Evolutionary conservation across 2,797 vertebrate species (phyloP).

Genomic region (Micrastur ruficollis): DNA sequence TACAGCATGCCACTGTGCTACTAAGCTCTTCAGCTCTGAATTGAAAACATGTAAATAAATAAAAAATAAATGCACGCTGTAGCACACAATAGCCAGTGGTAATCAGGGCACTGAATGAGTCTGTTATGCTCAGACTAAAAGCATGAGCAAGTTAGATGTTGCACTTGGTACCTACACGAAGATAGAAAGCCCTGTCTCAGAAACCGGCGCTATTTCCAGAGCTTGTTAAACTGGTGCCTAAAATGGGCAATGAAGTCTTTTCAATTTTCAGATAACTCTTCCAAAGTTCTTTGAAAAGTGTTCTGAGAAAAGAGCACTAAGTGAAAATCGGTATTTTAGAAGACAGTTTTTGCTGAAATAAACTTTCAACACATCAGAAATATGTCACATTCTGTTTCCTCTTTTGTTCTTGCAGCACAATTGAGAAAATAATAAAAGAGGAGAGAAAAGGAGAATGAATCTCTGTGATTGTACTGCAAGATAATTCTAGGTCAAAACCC

Average conservation of each 20-base stretch:
- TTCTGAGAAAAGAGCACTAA: not conserved
- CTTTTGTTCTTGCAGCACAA: not conserved
- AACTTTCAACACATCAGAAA: not conserved
- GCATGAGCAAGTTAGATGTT: not conserved
- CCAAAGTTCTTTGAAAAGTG: not conserved
- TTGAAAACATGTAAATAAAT: not conserved
- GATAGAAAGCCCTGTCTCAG: not conserved
- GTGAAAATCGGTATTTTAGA: not conserved
- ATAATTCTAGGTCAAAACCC: not conserved
- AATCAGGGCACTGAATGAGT: not conserved
- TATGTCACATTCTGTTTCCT: not conserved
- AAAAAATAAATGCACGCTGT: fast-evolving
- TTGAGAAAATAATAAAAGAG: not conserved
- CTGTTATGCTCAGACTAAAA: not conserved
- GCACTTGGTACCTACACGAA: not conserved
- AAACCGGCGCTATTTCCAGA: not conserved
- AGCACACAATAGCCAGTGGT: not conserved
- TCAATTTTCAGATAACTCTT: not conserved
- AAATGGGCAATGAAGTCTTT: not conserved
- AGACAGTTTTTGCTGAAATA: not conserved
- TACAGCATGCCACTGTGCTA: not conserved
- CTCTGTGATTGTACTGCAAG: not conserved
- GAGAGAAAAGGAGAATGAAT: not conserved
- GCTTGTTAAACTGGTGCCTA: not conserved
- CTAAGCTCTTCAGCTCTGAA: not conserved